These are phyloP conservation scores for Dasyornis broadbenti DNA, from an alignment of 2,113 vertebrate genomes.

Conservation along the genomic window DNA sequence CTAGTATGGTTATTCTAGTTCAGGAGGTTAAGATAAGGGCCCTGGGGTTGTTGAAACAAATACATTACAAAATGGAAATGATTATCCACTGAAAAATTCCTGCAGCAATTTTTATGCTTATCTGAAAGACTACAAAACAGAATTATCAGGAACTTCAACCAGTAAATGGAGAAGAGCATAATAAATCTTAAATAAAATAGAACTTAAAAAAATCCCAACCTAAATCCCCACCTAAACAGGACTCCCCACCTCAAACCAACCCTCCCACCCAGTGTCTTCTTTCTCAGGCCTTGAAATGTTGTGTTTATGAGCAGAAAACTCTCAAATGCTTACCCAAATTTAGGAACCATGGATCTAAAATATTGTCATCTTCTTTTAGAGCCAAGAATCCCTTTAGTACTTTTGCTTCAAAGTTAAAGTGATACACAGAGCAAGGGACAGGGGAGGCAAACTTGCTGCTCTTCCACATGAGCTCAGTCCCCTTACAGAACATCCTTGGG, in stretches of 20 bases:
- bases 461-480: neutral
- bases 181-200: neutral
- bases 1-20: neutral
- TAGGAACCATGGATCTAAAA: neutral
- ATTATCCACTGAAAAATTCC: neutral
- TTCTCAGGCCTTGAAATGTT: constrained; percentile 4
- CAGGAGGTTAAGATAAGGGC: neutral
- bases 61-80: neutral
- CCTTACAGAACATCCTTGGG: constrained; percentile 1
- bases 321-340: neutral
- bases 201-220: neutral
- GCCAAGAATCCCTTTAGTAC: constrained; percentile 6
- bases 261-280: neutral
- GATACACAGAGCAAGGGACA: neutral
- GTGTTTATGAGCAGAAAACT: neutral
- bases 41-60: neutral
- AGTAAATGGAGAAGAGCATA: neutral
- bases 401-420: neutral
- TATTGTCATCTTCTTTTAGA: neutral
- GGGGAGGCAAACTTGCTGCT: neutral
- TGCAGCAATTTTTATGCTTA: neutral
- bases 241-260: neutral
- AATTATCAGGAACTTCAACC: neutral
- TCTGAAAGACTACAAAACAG: neutral
- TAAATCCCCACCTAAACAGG: neutral